A percentile compares a stretch with the other conserved stretches of the same genome.
Evolutionary conservation across 1,140 invertebrate species (phyloP).

Genomic region (Euschistus heros): DNA sequence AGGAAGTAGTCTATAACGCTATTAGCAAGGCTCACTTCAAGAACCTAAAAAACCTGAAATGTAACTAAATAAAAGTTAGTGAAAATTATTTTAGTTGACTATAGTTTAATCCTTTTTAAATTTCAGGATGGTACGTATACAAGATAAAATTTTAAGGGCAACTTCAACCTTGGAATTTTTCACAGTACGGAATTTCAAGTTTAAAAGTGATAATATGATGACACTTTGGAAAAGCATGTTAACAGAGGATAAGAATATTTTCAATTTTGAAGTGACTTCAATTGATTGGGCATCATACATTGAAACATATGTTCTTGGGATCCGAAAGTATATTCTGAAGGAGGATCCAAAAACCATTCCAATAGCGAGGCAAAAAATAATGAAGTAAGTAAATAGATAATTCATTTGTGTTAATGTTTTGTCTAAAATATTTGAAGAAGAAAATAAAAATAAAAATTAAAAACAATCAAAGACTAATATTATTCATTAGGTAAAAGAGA

Average conservation of each 20-base stretch:
- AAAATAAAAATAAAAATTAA: too few species aligned
- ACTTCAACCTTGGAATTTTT: slow-evolving; percentile 66
- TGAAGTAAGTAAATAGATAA: slow-evolving; percentile 40
- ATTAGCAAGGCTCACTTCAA: too few species aligned
- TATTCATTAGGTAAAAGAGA: too few species aligned
- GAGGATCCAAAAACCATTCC: slow-evolving; percentile 69
- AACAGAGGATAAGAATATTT: slow-evolving; percentile 50
- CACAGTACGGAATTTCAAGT: slow-evolving; percentile 68
- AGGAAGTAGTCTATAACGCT: too few species aligned
- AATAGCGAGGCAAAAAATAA: slow-evolving; percentile 55
- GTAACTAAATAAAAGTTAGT: too few species aligned
- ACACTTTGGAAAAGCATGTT: slow-evolving; percentile 48
- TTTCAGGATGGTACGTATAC: slow-evolving; percentile 61
- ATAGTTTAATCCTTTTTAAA: slow-evolving; percentile 25
- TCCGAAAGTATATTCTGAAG: slow-evolving; percentile 74
- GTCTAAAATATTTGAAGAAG: too few species aligned
- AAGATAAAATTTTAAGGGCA: slow-evolving; percentile 65
- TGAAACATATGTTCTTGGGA: slow-evolving; percentile 72
- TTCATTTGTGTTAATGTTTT: too few species aligned
- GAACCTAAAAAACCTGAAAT: too few species aligned
- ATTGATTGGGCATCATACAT: slow-evolving; percentile 77
- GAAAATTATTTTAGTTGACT: too few species aligned
- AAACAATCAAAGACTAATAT: too few species aligned
- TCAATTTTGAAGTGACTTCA: slow-evolving; percentile 61
- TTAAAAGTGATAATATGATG: slow-evolving; percentile 60